Conservation (phyloP, 1,140 invertebrate genomes). For the Drosophila athabasca region DNA sequence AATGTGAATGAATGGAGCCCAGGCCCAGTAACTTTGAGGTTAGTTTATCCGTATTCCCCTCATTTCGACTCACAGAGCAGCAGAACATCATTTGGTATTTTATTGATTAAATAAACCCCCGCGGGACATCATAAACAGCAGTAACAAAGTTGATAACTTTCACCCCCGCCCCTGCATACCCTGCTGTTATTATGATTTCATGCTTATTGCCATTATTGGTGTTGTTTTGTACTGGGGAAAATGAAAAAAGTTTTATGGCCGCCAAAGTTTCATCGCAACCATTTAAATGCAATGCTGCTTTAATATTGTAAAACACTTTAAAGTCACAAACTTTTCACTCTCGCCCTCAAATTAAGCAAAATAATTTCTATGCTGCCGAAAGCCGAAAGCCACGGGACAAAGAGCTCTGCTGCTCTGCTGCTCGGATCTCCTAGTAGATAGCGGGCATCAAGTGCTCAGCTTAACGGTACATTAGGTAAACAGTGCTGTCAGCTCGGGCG, state of each 20-base stretch:
- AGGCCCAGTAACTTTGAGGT: no score
- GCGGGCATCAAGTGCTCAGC: constrained; percentile 69
- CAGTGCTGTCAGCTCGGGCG: constrained; percentile 67
- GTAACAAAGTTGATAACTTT: constrained; percentile 60
- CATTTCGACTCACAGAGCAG: no score
- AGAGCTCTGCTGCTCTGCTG: constrained; percentile 2
- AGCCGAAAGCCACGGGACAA: constrained; percentile 22
- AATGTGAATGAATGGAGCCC: no score
- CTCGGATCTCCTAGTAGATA: constrained; percentile 40
- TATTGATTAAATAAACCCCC: constrained; percentile 60
- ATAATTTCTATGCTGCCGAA: constrained; percentile 57
- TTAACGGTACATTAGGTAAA: constrained; percentile 82
- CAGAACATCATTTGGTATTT: constrained; percentile 36
- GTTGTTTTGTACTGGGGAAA: constrained; percentile 50
- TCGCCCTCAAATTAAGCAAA: constrained; percentile 67
- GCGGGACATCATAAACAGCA: constrained; percentile 46
- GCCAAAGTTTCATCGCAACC: constrained; percentile 43
- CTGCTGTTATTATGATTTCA: constrained; percentile 58
- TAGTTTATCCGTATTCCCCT: no score
- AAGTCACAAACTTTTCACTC: constrained; percentile 38
- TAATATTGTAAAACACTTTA: constrained; percentile 40
- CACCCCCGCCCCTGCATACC: constrained; percentile 27
- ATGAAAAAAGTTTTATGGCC: constrained; percentile 67
- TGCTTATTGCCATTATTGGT: constrained; percentile 64
- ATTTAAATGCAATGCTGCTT: constrained; percentile 45